A percentile compares a stretch with the other conserved stretches of the same genome.
Conservation (phyloP, 1,140 invertebrate species). For the Hylaeus anthracinus region DNA sequence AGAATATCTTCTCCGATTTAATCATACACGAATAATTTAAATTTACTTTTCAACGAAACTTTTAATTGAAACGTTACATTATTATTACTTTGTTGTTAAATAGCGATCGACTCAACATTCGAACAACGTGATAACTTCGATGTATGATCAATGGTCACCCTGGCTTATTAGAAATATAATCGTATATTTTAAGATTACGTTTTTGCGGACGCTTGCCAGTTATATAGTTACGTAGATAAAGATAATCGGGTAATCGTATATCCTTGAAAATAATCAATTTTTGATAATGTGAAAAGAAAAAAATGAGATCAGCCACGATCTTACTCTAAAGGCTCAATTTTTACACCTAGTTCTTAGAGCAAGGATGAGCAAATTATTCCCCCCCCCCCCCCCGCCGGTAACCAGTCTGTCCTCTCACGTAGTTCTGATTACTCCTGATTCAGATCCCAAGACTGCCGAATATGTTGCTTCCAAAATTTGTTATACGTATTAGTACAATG, state of each 20-base stretch:
- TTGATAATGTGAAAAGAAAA: slow-evolving; percentile 36
- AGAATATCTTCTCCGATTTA: neutral
- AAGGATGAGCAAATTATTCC: slow-evolving; percentile 29
- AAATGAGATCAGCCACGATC: slow-evolving; percentile 16
- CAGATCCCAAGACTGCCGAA: slow-evolving; percentile 26
- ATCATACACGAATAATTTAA: neutral
- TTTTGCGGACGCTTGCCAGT: slow-evolving; percentile 60
- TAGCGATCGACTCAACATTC: neutral
- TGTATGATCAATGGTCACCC: slow-evolving; percentile 14
- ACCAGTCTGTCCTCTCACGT: too few species aligned
- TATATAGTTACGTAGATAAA: neutral
- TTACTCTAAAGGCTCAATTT: slow-evolving; percentile 47
- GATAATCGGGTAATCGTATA: slow-evolving; percentile 32
- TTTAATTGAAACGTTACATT: too few species aligned
- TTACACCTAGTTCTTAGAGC: slow-evolving; percentile 49
- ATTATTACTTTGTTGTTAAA: neutral
- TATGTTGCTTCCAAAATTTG: neutral
- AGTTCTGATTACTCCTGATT: neutral
- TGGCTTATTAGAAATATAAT: slow-evolving; percentile 58
- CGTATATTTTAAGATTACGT: slow-evolving; percentile 71
- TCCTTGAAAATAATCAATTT: slow-evolving; percentile 63
- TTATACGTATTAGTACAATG: neutral
- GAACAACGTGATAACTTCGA: slow-evolving; percentile 7
- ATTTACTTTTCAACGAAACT: neutral
- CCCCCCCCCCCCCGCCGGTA: too few species aligned